Base-by-base conservation (phyloP, 2,113 vertebrate species). In the Gila orcuttii region DNA sequence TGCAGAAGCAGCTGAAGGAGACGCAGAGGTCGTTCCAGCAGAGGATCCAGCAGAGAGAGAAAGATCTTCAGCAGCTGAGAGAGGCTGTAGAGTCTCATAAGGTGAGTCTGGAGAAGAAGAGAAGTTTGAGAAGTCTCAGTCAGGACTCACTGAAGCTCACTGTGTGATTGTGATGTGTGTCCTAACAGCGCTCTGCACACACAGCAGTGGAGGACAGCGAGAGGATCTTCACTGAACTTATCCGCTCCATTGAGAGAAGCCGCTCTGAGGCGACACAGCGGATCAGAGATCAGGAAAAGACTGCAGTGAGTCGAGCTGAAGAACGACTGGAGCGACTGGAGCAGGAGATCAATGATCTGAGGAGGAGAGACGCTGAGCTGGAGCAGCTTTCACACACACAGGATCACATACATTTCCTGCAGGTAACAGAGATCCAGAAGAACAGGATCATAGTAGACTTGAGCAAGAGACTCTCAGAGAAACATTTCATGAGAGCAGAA, bases 341-440 rank as follows among this genome's bases (percentile, higher is more conserved):
- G 71, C 71, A 85, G 68, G 87, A 90, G 71, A 82, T 90, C 47
- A 57, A 39, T 73, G 85, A 88, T 69, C 69, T 88, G 75, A 90
- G 69, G 79, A 88, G 60, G 39, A 85, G 86, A 88, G 50, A 76
- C 3, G 17, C 69, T 86, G 89, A 87, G 74, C 84, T 89, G 89
- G 85, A 84, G 69, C n/a, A 87, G 47, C 75, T 88, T 86, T 88
- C 71, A 71, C 71, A 80, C 19, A 81, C 52, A 81, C 68, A 88
- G 5, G 57, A 89, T 39, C 69, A 78, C 45, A 85, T 87, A n/a
- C 45, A 76, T 36, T 88, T 88, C 62, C 69, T 85, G 25, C 69
- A 85, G 87, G 87, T 87, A 68, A 39, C 15, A 71, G 33, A 39
- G 8, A 69, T 69, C 17, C 21, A 69, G 66, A 69, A 69, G 66